phyloP scores from a whole-genome alignment of 2,797 vertebrate species.

The Tapirus indicus region DNA sequence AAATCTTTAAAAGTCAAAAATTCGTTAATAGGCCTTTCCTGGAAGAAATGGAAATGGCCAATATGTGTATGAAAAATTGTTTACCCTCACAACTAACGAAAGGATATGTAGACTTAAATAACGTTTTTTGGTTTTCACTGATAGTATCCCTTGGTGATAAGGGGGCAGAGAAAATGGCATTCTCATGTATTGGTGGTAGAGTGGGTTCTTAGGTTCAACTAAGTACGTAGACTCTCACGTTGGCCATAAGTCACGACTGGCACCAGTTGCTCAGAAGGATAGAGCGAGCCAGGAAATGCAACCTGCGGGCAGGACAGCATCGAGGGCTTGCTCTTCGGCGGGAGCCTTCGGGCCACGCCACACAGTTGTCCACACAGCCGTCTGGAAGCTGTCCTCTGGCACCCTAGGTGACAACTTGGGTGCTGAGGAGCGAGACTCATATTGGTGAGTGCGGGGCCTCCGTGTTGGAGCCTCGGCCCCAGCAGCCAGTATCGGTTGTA shows the following conservation, averaged over 20 bases:
- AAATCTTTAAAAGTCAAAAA: slow-evolving; percentile 32
- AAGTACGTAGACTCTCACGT: not conserved
- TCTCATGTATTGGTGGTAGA: not conserved
- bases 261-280: not conserved
- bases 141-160: not conserved
- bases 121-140: not conserved
- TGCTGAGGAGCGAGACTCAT: not conserved
- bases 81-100: not conserved
- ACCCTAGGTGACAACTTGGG: not conserved
- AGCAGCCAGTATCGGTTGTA: not conserved
- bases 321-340: not conserved
- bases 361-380: not conserved
- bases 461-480: not conserved
- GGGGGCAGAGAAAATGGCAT: not conserved
- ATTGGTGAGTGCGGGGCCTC: not conserved
- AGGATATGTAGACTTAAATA: not conserved
- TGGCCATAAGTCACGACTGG: fast-evolving
- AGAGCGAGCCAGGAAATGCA: fast-evolving
- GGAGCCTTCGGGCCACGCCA: not conserved
- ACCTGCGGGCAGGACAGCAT: not conserved
- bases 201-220: not conserved
- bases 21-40: not conserved
- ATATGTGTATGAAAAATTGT: not conserved
- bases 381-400: not conserved
- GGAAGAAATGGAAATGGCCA: not conserved